phyloP scores from a whole-genome alignment of 2,888 invertebrate species.

The Drosophila dives region DNA sequence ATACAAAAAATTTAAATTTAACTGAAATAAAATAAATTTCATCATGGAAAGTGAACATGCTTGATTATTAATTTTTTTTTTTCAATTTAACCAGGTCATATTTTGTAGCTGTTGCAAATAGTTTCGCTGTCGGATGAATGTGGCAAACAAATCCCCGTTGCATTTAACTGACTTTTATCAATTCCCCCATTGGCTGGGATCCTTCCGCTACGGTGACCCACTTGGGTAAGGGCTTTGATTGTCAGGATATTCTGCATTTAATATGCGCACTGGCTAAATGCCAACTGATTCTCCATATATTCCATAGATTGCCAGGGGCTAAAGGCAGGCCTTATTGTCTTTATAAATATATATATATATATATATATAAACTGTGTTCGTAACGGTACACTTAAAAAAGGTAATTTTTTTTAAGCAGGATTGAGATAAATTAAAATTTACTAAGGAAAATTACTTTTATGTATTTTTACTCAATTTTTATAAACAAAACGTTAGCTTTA shows the following conservation, averaged over 20 bases:
- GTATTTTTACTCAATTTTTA: neutral
- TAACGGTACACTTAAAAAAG: neutral
- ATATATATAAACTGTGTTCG: neutral
- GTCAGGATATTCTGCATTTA: conserved; percentile 44
- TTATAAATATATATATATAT: neutral
- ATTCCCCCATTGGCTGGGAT: conserved; percentile 25
- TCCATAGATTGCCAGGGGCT: conserved; percentile 21
- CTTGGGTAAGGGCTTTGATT: conserved; percentile 22
- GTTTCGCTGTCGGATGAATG: neutral
- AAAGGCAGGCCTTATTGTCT: conserved; percentile 12
- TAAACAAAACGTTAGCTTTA: neutral
- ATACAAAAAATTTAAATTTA: rapidly evolving
- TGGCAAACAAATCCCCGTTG: conserved; percentile 9
- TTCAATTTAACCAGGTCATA: conserved; percentile 4
- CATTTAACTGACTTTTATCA: conserved; percentile 43
- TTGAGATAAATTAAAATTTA: neutral
- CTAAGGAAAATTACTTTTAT: neutral
- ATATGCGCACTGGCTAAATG: conserved; percentile 67
- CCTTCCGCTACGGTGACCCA: conserved; percentile 46
- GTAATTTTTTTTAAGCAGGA: neutral
- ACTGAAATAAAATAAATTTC: neutral
- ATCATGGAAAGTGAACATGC: neutral
- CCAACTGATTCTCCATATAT: conserved; percentile 60
- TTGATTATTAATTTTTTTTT: neutral
- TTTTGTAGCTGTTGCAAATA: conserved; percentile 2